Conservation (phyloP, 1,140 invertebrate species). For the Rhagoletis pomonella region DNA sequence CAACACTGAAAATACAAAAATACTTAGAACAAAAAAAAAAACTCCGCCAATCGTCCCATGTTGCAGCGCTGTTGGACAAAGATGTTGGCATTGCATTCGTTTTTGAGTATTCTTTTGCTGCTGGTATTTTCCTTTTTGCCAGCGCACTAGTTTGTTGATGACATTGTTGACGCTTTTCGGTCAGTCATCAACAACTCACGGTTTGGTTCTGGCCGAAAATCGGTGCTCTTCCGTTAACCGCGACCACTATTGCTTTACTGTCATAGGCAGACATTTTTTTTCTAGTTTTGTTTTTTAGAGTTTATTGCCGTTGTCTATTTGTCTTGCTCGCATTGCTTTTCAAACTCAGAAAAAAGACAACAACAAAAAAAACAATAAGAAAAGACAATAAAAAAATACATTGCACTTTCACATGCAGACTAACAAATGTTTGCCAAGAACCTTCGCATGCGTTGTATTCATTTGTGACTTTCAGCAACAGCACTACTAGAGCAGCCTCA, state of each 20-base stretch:
- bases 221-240: background rate
- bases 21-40: background rate
- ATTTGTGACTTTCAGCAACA: background rate
- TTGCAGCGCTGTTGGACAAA: background rate
- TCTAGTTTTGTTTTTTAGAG: background rate
- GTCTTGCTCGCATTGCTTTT: background rate
- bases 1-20: background rate
- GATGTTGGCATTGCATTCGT: background rate
- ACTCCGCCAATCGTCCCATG: background rate
- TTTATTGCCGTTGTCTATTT: background rate
- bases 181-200: slow-evolving; percentile 27
- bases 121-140: background rate
- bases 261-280: background rate
- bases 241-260: background rate
- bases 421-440: slow-evolving; percentile 20
- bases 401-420: background rate
- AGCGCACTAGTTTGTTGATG: background rate
- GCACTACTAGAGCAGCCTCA: too few relatives aligned
- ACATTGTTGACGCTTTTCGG: slow-evolving; percentile 28
- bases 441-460: background rate
- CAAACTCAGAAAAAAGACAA: too few relatives aligned
- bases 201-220: background rate
- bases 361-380: background rate
- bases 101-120: background rate
- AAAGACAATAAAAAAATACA: background rate